Percentiles rank a stretch among this genome's conserved stretches.
Evolutionary conservation across 2,797 vertebrate species (phyloP).

Genomic region (Toxotes lorentzi): DNA sequence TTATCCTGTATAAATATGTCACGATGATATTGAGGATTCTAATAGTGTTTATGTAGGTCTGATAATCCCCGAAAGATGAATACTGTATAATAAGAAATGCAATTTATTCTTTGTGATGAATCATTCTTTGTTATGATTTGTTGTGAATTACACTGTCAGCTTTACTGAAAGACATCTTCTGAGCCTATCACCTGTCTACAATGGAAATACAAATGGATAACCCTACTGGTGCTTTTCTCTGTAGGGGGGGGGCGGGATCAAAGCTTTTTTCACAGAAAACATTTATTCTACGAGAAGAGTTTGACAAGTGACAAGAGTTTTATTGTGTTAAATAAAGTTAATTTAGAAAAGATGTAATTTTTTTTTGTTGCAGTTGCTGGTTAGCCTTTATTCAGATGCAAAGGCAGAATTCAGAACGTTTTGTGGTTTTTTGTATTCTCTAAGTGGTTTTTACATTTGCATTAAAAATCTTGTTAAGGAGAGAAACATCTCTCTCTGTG

Average conservation of each 20-base stretch:
- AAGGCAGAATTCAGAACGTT: constrained; percentile 50
- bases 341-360: constrained; percentile 38
- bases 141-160: constrained; percentile 57
- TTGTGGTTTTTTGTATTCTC: constrained; percentile 56
- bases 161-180: constrained; percentile 53
- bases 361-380: constrained; percentile 46
- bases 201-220: constrained; percentile 51
- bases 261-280: constrained; percentile 33
- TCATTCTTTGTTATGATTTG: constrained; percentile 57
- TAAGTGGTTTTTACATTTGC: constrained; percentile 61
- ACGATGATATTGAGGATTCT: constrained; percentile 40
- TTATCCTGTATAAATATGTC: constrained; percentile 54
- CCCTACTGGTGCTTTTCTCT: constrained; percentile 18
- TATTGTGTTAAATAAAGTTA: constrained; percentile 38
- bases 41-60: constrained; percentile 59
- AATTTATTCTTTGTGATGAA: constrained; percentile 51
- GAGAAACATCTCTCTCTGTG: constrained; percentile 41
- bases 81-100: constrained; percentile 49
- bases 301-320: constrained; percentile 22
- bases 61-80: constrained; percentile 62
- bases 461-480: constrained; percentile 54
- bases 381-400: constrained; percentile 35
- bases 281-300: constrained; percentile 38
- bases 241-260: constrained; percentile 25
- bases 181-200: constrained; percentile 48